Evolutionary conservation across 2,888 invertebrate species (phyloP).

Genomic region (Agrotis puta): DNA sequence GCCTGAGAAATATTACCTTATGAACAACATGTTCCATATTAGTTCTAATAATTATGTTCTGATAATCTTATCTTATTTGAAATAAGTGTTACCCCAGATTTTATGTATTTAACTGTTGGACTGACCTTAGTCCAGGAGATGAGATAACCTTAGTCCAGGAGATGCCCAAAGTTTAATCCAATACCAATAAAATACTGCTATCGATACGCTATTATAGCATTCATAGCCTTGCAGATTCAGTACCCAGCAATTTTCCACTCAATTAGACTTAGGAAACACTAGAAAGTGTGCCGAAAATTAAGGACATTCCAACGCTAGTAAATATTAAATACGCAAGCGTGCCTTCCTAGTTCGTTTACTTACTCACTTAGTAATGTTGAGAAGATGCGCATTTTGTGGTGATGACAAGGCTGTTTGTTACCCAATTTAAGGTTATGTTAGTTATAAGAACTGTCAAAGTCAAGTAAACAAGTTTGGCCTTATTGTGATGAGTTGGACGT

Average conservation of each 20-base stretch:
- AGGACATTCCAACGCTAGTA: constrained; percentile 27
- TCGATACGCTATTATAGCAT: constrained; percentile 6
- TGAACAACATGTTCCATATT: no score
- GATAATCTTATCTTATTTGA: no score
- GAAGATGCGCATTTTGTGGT: constrained; percentile 9
- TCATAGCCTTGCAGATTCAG: constrained; percentile 29
- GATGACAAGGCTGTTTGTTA: constrained; percentile 2
- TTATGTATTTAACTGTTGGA: no score
- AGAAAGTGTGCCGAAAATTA: constrained; percentile 56
- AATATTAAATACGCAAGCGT: constrained; percentile 22
- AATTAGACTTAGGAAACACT: constrained; percentile 51
- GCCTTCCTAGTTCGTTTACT: constrained; percentile 25
- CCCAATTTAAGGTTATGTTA: constrained; percentile 1
- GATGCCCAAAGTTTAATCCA: background rate
- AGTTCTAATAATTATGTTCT: no score
- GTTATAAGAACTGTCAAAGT: constrained; percentile 5
- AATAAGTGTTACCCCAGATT: no score
- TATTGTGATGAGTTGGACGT: constrained; percentile 2
- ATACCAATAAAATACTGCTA: constrained; percentile 6
- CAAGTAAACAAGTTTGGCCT: constrained; percentile 3
- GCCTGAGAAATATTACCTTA: no score
- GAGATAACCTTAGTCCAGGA: background rate
- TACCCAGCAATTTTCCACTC: constrained; percentile 32
- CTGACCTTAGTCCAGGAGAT: no score
- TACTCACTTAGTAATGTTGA: constrained; percentile 28